These are phyloP conservation scores for Xestia sexstrigata DNA, from an alignment of 2,888 invertebrate genomes.

Conservation along the genomic window DNA sequence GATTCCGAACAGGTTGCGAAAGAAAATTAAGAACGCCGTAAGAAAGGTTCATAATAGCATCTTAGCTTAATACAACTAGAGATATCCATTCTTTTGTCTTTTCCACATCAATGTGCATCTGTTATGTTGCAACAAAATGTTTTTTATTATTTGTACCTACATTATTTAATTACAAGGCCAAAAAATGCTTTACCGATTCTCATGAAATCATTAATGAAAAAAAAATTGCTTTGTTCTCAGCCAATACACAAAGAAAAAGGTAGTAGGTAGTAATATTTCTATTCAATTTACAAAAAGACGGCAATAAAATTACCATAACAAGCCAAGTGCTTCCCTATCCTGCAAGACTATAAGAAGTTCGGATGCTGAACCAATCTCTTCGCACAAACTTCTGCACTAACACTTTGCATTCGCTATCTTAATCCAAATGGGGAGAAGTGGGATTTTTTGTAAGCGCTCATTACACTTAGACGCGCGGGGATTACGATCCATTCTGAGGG, in stretches of 20 bases:
- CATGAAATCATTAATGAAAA: background rate
- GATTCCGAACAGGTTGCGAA: constrained; percentile 2
- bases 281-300: constrained; percentile 7
- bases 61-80: background rate
- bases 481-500: constrained; percentile 38
- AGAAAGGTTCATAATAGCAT: background rate
- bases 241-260: background rate
- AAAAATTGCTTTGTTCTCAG: background rate
- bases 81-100: background rate
- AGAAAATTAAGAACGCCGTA: constrained; percentile 14
- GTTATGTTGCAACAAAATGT: too few species aligned
- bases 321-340: constrained; percentile 29
- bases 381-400: constrained; percentile 48
- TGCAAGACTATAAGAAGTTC: constrained; percentile 34
- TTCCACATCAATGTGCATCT: background rate
- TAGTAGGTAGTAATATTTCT: background rate
- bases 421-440: constrained; percentile 61
- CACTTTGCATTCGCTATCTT: constrained; percentile 69
- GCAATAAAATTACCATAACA: constrained; percentile 4
- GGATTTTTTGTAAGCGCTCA: constrained; percentile 67
- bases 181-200: background rate
- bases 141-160: background rate
- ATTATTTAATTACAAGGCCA: background rate
- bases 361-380: constrained; percentile 11
- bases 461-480: constrained; percentile 59